Evolutionary conservation across 2,888 invertebrate genomes (phyloP), one percentile per base, ranked within the genome.

Genomic region (Venusia cambrica): DNA sequence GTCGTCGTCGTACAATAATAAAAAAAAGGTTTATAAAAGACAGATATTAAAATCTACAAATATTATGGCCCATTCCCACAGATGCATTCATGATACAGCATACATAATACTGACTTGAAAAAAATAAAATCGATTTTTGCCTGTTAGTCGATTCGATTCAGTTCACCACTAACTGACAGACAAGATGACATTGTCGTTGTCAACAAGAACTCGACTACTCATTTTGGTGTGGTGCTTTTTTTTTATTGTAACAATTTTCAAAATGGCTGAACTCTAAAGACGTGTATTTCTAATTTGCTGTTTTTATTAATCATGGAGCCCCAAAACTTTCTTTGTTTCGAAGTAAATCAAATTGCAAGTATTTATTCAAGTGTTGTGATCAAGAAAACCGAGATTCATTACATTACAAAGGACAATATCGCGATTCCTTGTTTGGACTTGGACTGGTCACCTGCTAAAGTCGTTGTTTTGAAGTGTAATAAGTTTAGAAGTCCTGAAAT

Each of bases 231-330:
- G n/a, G n/a, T n/a, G n/a, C n/a, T n/a, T n/a, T n/a, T n/a, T n/a
- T n/a, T n/a, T n/a, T n/a, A n/a, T n/a, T n/a, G n/a, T 12, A 38
- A 28, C 54, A 67, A 72, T 70, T 61, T 54, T 63, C 85, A 85
- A 87, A 83, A 87, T 87, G 85, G 85, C 85, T 72, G 85, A 80
- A 79, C 65, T 77, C 62, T 87, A 78, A 78, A 76, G 78, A 84
- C 81, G 84, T 83, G 72, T 76, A 60, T 65, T 69, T 57, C 59
- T n/a, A n/a, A n/a, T n/a, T n/a, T 61, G 57, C 45, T 62, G 65
- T 66, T 69, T 60, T 71, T 55, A 62, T 62, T n/a, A 66, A 87
- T 61, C 80, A 87, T 87, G 85, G 85, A 85, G 85, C 73, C 62
- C 56, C 59, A 60, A 51, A 78, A 68, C 65, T 64, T 67, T 59